A percentile compares a stretch with the other conserved stretches of the same genome.
These are phyloP conservation scores for Smutsia temminckii DNA, from an alignment of 2,797 vertebrate species.

Conservation along the genomic window DNA sequence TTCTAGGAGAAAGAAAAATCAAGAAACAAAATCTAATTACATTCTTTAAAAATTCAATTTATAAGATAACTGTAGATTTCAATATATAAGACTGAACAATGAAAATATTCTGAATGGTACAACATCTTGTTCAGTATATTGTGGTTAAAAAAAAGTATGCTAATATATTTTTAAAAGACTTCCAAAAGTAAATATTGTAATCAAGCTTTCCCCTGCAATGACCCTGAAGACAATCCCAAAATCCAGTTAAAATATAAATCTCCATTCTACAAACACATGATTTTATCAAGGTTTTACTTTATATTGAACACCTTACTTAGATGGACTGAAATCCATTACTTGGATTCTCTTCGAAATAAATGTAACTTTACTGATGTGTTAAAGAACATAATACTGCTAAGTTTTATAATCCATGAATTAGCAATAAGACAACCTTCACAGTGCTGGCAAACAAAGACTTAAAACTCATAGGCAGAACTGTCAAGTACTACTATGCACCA, in stretches of 20 bases:
- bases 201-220: background rate
- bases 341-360: background rate
- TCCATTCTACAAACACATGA: background rate
- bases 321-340: background rate
- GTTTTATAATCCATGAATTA: background rate
- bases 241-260: conserved; percentile 7
- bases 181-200: background rate
- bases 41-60: background rate
- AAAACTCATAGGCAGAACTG: background rate
- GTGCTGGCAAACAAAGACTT: background rate
- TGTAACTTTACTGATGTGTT: background rate
- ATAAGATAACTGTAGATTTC: background rate
- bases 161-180: background rate
- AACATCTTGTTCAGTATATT: background rate
- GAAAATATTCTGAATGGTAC: background rate
- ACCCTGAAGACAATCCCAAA: background rate
- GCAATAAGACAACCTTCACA: background rate
- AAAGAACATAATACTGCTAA: background rate
- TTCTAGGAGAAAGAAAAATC: conserved; percentile 36
- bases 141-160: background rate
- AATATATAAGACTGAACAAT: background rate
- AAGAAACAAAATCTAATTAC: conserved; percentile 18
- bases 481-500: background rate
- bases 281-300: background rate
- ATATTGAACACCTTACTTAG: background rate